A percentile compares a stretch with the other conserved stretches of the same genome.
phyloP scores from a whole-genome alignment of 2,113 vertebrate species.

The Anser cygnoides region DNA sequence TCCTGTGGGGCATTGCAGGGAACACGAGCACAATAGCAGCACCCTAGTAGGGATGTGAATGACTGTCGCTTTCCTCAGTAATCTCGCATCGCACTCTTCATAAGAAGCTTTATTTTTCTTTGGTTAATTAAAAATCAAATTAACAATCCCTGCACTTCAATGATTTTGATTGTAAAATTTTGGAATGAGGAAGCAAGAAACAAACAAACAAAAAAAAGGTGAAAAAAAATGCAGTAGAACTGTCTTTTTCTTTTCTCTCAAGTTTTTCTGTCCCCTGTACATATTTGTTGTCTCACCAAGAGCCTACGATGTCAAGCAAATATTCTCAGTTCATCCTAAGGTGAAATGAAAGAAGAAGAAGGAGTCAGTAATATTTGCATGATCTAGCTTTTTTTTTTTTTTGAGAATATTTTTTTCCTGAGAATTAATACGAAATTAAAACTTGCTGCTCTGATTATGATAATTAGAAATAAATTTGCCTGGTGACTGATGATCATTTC shows the following conservation, averaged over 20 bases:
- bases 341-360: neutral
- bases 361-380: neutral
- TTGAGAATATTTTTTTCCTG: neutral
- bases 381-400: neutral
- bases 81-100: neutral
- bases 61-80: neutral
- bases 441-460: neutral
- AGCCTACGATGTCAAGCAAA: neutral
- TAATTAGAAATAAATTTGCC: neutral
- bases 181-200: neutral
- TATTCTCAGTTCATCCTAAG: neutral
- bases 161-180: neutral
- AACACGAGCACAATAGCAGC: neutral
- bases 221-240: neutral
- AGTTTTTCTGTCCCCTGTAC: neutral
- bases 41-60: neutral
- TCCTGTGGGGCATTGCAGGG: neutral
- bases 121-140: neutral
- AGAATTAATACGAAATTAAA: neutral
- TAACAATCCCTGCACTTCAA: neutral
- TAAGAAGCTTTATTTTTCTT: neutral
- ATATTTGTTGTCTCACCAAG: neutral
- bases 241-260: neutral
- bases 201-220: neutral
- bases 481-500: neutral